Evolutionary conservation across 2,888 invertebrate genomes (phyloP).

Genomic region (Eugnorisma glareosa): DNA sequence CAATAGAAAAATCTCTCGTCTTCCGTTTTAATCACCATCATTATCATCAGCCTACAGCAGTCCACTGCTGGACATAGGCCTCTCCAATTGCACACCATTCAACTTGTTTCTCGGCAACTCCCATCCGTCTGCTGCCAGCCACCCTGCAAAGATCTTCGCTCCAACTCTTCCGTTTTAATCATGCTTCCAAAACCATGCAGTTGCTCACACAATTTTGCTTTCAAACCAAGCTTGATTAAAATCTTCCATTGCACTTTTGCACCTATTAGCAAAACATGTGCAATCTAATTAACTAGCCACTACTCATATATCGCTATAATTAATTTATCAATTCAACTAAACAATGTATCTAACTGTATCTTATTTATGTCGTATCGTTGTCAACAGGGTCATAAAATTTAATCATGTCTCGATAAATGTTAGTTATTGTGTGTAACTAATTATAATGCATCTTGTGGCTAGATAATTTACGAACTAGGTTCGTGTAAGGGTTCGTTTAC

Average conservation of each 20-base stretch:
- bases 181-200: background rate
- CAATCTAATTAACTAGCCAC: background rate
- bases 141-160: background rate
- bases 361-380: slow-evolving; percentile 25
- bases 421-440: slow-evolving; percentile 55
- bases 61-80: background rate
- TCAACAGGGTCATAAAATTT: slow-evolving; percentile 68
- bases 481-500: background rate
- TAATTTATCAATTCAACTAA: slow-evolving; percentile 17
- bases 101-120: background rate
- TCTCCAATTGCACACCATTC: background rate
- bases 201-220: background rate
- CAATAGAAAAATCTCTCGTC: background rate
- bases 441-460: slow-evolving; percentile 39
- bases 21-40: background rate
- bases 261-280: background rate
- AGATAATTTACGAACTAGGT: slow-evolving; percentile 37
- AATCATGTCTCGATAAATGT: slow-evolving; percentile 65
- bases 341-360: slow-evolving; percentile 19
- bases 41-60: background rate
- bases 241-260: background rate
- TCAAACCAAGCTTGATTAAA: background rate
- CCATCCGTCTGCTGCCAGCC: background rate
- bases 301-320: slow-evolving; percentile 16
- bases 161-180: background rate